A percentile compares a stretch with the other conserved stretches of the same genome.
Evolutionary conservation across 2,113 vertebrate genomes (phyloP).

Genomic region (Brachyhypopomus gauderio): DNA sequence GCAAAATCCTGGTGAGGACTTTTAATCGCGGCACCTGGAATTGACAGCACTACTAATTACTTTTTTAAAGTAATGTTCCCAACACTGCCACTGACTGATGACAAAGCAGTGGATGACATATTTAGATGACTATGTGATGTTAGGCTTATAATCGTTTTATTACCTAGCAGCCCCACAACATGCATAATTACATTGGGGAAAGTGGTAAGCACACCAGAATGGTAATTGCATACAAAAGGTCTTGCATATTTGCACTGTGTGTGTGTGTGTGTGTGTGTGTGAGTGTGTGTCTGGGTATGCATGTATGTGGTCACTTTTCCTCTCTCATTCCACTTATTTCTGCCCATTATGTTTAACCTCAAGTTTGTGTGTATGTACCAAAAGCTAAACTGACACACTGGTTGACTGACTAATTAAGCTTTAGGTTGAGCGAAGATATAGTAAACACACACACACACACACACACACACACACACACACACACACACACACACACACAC

Average conservation of each 20-base stretch:
- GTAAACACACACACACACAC: neutral
- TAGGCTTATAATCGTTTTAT: slow-evolving; percentile 27
- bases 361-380: slow-evolving; percentile 56
- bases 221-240: slow-evolving; percentile 41
- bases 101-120: neutral
- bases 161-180: slow-evolving; percentile 22
- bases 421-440: neutral
- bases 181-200: slow-evolving; percentile 30
- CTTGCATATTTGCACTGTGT: slow-evolving; percentile 22
- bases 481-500: neutral
- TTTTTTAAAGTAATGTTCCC: no score
- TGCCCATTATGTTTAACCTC: slow-evolving; percentile 61
- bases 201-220: slow-evolving; percentile 8
- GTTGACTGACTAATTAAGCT: neutral
- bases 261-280: no score
- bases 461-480: neutral
- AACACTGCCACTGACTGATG: no score
- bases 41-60: no score
- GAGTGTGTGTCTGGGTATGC: neutral
- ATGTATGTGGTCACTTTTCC: slow-evolving; percentile 42
- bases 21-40: no score
- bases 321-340: slow-evolving; percentile 56
- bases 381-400: slow-evolving; percentile 20
- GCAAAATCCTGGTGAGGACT: no score
- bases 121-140: neutral